These are phyloP conservation scores for Coregonus clupeaformis DNA, from an alignment of 2,113 vertebrate species.

Conservation along the genomic window DNA sequence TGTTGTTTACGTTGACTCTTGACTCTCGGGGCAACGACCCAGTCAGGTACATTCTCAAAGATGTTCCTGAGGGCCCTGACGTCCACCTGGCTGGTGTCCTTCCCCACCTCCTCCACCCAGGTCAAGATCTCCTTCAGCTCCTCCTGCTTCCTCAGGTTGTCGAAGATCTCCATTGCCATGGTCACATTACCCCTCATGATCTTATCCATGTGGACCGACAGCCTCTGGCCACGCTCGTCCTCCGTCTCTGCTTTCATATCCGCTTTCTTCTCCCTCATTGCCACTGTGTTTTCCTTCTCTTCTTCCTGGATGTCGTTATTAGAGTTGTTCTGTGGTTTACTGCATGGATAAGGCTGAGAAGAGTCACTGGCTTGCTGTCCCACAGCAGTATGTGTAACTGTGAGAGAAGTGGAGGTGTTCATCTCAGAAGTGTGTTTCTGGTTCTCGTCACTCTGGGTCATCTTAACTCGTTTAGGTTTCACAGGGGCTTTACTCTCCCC, in stretches of 20 bases:
- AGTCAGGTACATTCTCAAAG: conserved; percentile 84
- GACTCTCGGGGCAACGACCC: conserved; percentile 64
- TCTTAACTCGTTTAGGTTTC: conserved; percentile 70
- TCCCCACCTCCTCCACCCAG: conserved; percentile 82
- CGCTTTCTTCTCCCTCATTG: conserved; percentile 78
- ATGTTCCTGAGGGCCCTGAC: conserved; percentile 77
- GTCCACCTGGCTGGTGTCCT: conserved; percentile 79
- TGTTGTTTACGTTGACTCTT: conserved; percentile 33
- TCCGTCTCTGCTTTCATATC: conserved; percentile 75
- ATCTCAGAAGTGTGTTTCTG: conserved; percentile 8
- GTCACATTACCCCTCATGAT: conserved; percentile 84
- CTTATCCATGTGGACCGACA: conserved; percentile 88
- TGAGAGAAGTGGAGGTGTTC: neutral
- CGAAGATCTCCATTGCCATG: conserved; percentile 81
- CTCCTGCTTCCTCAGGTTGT: conserved; percentile 81
- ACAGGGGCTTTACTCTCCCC: conserved; percentile 47
- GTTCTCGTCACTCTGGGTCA: conserved; percentile 29
- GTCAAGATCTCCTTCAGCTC: conserved; percentile 84
- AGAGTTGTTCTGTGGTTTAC: neutral
- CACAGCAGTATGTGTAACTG: neutral
- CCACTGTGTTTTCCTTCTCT: conserved; percentile 54
- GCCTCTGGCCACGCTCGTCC: conserved; percentile 78
- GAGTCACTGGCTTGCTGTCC: neutral
- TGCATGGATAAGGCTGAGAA: neutral
- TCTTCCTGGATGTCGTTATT: conserved; percentile 7